A percentile compares a stretch with the other conserved stretches of the same genome.
Conservation (phyloP, 2,113 vertebrate species). For the Cololabis saira region DNA sequence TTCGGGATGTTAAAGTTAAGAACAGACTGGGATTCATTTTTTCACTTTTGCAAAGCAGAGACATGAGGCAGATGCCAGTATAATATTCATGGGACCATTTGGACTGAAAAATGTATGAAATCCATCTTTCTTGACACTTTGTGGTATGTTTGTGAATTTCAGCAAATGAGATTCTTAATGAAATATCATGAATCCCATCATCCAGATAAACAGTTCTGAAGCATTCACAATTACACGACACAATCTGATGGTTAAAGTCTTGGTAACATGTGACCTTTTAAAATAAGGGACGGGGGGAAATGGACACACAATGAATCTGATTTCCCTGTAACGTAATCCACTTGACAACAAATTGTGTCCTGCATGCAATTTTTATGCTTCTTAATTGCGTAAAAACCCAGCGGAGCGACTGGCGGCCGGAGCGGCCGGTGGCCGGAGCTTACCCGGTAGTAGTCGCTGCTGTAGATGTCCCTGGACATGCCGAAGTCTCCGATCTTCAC, state of each 20-base stretch:
- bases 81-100: no score
- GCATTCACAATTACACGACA: background rate
- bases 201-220: background rate
- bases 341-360: background rate
- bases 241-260: constrained; percentile 1
- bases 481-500: constrained; percentile 99
- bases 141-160: background rate
- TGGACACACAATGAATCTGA: background rate
- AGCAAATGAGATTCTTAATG: background rate
- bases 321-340: background rate
- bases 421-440: constrained; percentile 61
- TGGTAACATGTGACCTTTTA: constrained; percentile 20
- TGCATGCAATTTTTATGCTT: background rate
- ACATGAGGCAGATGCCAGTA: no score
- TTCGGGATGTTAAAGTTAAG: background rate
- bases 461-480: constrained; percentile 99
- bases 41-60: no score
- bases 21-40: background rate
- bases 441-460: constrained; percentile 99
- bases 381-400: background rate
- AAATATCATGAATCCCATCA: background rate
- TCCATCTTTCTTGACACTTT: background rate
- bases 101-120: background rate
- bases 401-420: background rate
- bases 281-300: background rate